These are phyloP conservation scores for Orthonevra nobilis DNA, from an alignment of 2,888 invertebrate species.

Conservation along the genomic window DNA sequence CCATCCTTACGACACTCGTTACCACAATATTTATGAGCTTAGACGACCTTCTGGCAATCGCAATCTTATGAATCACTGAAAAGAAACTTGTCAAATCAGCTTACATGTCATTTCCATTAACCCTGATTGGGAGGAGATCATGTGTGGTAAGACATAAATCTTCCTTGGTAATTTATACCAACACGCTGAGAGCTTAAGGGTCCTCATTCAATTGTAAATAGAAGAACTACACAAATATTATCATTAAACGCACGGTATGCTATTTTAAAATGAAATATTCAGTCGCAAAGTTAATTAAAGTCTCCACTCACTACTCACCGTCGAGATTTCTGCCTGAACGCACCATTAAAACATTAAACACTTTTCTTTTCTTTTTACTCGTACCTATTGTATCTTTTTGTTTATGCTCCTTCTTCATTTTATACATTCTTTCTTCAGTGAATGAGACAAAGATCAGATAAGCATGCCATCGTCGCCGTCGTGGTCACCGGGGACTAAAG, in stretches of 20 bases:
- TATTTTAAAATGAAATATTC: slow-evolving; percentile 31
- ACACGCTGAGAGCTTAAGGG: too few relatives aligned
- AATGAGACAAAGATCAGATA: slow-evolving; percentile 59
- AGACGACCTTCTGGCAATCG: slow-evolving; percentile 53
- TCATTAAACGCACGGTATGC: too few relatives aligned
- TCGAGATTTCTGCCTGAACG: slow-evolving; percentile 39
- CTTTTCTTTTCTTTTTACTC: slow-evolving; percentile 57
- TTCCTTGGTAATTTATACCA: not conserved
- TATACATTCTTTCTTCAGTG: slow-evolving; percentile 28
- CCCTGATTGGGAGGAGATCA: slow-evolving; percentile 52
- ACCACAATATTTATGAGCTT: slow-evolving; percentile 55
- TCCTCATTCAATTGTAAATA: too few relatives aligned
- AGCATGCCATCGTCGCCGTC: slow-evolving; percentile 30
- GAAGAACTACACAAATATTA: too few relatives aligned
- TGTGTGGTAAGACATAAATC: slow-evolving; percentile 46
- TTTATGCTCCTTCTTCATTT: slow-evolving; percentile 1
- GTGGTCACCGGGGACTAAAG: slow-evolving; percentile 16
- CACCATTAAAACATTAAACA: slow-evolving; percentile 58
- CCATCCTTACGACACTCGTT: slow-evolving; percentile 26
- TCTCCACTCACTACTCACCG: slow-evolving; percentile 14
- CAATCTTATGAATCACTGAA: slow-evolving; percentile 63
- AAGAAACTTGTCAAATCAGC: slow-evolving; percentile 56
- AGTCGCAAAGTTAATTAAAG: slow-evolving; percentile 57
- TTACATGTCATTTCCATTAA: slow-evolving; percentile 62
- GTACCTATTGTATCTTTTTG: slow-evolving; percentile 8